These are phyloP conservation scores for Raja brachyura DNA, from an alignment of 2,113 vertebrate genomes.

Conservation along the genomic window DNA sequence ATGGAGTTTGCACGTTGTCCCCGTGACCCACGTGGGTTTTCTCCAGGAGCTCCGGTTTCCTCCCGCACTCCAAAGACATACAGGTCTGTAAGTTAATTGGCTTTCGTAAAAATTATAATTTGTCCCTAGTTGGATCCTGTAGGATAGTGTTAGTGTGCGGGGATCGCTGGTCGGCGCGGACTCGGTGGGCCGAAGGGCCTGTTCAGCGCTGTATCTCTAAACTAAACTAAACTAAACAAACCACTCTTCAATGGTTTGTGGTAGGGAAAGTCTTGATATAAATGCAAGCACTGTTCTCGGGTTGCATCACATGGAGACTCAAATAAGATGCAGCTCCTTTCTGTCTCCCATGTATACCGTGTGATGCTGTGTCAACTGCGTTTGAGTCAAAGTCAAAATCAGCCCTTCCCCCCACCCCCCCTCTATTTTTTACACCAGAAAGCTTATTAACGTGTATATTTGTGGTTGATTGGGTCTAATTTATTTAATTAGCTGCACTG, in stretches of 20 bases:
- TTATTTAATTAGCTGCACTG: conserved; percentile 37
- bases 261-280: neutral
- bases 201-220: no score
- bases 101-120: no score
- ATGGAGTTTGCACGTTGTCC: no score
- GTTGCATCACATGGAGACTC: neutral
- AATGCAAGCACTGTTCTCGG: neutral
- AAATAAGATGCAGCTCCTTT: neutral
- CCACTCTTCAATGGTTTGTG: neutral
- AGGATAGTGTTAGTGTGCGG: no score
- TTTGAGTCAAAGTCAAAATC: conserved; percentile 9
- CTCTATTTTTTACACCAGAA: neutral
- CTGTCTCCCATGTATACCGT: neutral
- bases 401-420: neutral
- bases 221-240: no score
- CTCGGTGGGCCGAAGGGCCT: no score
- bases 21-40: no score
- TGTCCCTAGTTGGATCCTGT: no score
- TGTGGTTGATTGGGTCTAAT: conserved; percentile 35
- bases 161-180: no score
- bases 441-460: conserved; percentile 27
- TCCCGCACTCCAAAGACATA: no score
- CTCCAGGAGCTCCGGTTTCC: no score
- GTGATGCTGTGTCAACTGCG: neutral
- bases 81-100: no score